Base-by-base conservation (phyloP, 2,888 invertebrate species). In the Limenitis camilla region DNA sequence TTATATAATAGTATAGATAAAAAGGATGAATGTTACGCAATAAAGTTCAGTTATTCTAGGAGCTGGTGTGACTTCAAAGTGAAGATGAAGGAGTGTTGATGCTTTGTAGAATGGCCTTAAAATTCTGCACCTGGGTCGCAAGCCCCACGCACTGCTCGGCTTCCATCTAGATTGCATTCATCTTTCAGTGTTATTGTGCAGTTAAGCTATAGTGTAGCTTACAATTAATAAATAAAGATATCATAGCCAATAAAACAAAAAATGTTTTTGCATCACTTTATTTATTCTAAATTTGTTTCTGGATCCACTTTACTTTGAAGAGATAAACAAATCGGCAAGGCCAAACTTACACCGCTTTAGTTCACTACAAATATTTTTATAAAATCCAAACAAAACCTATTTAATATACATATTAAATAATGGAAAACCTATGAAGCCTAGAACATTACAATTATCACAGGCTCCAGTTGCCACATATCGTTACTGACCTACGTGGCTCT, bases 251-350 rank as follows among this genome's bases (percentile, higher is more conserved):
- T 19, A 31, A n/a, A 30, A 6, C 6, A 27, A 30, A 52, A 11
- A 27, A 47, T 49, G 51, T 55, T 58, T 47, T 60, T 46, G 57
- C 56, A 62, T 61, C 55, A 55, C 49, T 75, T 68, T 71, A 79
- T 81, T 81, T 80, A 81, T 74, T 78, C 83, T 83, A 85, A 82
- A 52, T 81, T 76, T 76, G 78, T 74, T 69, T 73, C 64, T n/a
- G n/a, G 61, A 66, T 74, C 70, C 72, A 74, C 77, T 81, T 74
- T 70, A 74, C 63, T 68, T 77, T 78, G 72, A 75, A 68, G 76
- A 69, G 65, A 69, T 65, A 71, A 71, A 57, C 68, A 67, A 65
- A 65, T 69, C 65, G 63, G 73, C 78, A 76, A 81, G 81, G 84
- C 78, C 85, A 81, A 78, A 73, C 67, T 68, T 60, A 63, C 63